Conservation (phyloP, 1,140 invertebrate genomes). For the Cydia splendana region DNA sequence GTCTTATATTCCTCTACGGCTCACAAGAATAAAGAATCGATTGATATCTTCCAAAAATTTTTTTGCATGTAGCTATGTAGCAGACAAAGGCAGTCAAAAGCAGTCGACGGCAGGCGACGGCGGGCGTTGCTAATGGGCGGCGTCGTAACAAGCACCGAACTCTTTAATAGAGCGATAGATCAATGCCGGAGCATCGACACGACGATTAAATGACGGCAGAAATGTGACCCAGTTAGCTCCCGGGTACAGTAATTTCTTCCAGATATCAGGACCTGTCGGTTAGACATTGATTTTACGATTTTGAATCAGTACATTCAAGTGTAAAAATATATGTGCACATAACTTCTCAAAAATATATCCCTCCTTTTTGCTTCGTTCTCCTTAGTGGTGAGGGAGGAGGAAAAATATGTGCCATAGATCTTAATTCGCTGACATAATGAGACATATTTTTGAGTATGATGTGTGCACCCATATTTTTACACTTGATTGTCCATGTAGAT, state of each 20-base stretch:
- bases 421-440: too few species aligned
- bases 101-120: neutral
- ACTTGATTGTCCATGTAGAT: too few species aligned
- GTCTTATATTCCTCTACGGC: too few species aligned
- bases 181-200: slow-evolving; percentile 28
- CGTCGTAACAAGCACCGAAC: slow-evolving; percentile 23
- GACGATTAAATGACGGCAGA: slow-evolving; percentile 29
- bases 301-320: neutral
- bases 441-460: too few species aligned
- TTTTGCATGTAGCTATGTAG: neutral
- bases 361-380: too few species aligned
- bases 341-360: too few species aligned
- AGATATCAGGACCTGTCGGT: neutral
- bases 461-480: too few species aligned
- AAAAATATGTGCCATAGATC: too few species aligned
- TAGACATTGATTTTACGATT: neutral
- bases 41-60: too few species aligned
- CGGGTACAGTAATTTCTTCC: neutral
- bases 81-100: neutral
- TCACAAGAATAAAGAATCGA: too few species aligned
- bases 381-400: too few species aligned
- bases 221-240: slow-evolving; percentile 26
- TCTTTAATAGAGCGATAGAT: slow-evolving; percentile 32
- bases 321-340: too few species aligned
- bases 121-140: slow-evolving; percentile 17